Evolutionary conservation across 2,888 invertebrate species (phyloP).

Genomic region (Rhingia campestris): DNA sequence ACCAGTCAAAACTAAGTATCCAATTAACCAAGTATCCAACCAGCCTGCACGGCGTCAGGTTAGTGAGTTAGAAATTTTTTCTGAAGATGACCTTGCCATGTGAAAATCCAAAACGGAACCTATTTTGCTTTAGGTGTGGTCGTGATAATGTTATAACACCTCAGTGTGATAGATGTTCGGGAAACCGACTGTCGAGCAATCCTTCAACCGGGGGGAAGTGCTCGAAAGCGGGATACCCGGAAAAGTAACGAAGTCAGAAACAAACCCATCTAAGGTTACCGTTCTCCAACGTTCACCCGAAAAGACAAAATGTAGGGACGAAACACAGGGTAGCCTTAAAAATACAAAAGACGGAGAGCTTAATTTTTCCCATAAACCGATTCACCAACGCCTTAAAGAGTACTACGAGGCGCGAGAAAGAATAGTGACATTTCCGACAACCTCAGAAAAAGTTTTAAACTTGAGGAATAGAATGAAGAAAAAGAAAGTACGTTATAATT

Average conservation of each 20-base stretch:
- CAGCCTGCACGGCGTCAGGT: background rate
- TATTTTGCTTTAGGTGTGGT: background rate
- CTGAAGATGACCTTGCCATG: background rate
- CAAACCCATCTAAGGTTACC: background rate
- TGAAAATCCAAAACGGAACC: background rate
- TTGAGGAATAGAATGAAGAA: background rate
- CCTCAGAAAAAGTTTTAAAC: background rate
- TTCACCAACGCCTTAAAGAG: too few species aligned
- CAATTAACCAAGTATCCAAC: background rate
- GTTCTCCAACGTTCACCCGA: background rate
- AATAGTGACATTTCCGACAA: background rate
- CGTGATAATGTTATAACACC: background rate
- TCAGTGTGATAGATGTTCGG: background rate
- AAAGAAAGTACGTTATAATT: background rate
- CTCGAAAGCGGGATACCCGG: background rate
- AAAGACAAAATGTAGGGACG: background rate
- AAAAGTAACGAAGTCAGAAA: background rate
- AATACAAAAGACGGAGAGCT: too few species aligned
- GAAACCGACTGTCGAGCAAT: background rate
- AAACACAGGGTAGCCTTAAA: background rate
- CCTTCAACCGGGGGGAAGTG: background rate
- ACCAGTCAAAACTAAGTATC: background rate
- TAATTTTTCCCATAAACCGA: too few species aligned
- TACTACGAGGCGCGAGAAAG: too few species aligned
- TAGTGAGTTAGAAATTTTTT: background rate